Conservation (phyloP, 2,888 invertebrate species). For the Entomobrya proxima region DNA sequence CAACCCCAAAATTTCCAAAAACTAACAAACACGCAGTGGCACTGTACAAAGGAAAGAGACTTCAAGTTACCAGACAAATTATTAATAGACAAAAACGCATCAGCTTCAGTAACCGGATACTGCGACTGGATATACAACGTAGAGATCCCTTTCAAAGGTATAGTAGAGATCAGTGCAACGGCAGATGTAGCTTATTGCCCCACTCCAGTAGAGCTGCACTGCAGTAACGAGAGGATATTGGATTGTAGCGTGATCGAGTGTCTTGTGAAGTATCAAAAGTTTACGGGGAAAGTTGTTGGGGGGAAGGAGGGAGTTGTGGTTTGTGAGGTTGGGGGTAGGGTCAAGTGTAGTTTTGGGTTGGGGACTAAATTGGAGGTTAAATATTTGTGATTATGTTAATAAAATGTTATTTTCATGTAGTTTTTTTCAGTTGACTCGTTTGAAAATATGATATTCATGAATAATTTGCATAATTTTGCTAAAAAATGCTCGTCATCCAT, state of each 20-base stretch:
- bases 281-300: slow-evolving; percentile 61
- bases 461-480: too few relatives aligned
- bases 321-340: slow-evolving; percentile 48
- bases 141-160: slow-evolving; percentile 66
- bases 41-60: not conserved
- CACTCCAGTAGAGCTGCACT: slow-evolving; percentile 34
- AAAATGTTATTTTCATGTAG: too few relatives aligned
- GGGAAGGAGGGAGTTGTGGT: slow-evolving; percentile 32
- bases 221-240: slow-evolving; percentile 31
- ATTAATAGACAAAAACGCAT: not conserved
- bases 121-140: slow-evolving; percentile 55
- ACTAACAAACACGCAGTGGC: slow-evolving; percentile 61
- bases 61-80: slow-evolving; percentile 29
- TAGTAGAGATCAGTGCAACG: slow-evolving; percentile 45
- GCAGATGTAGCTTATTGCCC: slow-evolving; percentile 36
- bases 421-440: too few relatives aligned
- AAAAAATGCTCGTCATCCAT: too few relatives aligned
- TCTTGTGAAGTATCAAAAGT: slow-evolving; percentile 62
- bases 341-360: slow-evolving; percentile 59
- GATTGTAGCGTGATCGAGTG: slow-evolving; percentile 54
- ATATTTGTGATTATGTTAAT: slow-evolving; percentile 11
- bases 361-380: slow-evolving; percentile 62
- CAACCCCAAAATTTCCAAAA: slow-evolving; percentile 34
- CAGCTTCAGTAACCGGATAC: slow-evolving; percentile 50
- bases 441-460: too few relatives aligned